Evolutionary conservation across 2,113 vertebrate genomes (phyloP).

Genomic region (Grus americana): DNA sequence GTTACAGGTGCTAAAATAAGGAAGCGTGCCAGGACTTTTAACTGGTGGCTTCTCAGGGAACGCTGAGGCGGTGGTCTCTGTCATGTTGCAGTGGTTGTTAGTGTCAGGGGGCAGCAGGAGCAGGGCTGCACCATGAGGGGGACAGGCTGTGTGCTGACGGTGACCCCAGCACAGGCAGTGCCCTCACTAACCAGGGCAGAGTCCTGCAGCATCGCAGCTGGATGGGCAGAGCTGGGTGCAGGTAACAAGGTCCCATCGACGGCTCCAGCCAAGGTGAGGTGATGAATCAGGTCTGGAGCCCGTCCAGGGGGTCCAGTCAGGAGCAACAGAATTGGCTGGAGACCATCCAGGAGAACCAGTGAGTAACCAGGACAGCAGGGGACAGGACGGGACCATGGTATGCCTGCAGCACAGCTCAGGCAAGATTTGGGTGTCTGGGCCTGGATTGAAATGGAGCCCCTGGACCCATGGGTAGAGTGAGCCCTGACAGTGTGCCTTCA

Average conservation of each 20-base stretch:
- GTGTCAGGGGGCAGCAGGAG: background rate
- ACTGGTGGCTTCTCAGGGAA: background rate
- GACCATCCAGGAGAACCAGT: background rate
- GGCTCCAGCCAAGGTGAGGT: background rate
- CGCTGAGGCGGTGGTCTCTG: background rate
- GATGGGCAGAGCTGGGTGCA: background rate
- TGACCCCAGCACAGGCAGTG: background rate
- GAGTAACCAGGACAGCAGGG: background rate
- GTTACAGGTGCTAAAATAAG: background rate
- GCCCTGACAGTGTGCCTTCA: background rate
- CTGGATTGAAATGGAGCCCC: background rate
- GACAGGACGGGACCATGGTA: fast-evolving
- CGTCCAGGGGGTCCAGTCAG: background rate
- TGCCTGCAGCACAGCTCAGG: background rate
- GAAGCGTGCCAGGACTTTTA: background rate
- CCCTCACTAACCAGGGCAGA: background rate
- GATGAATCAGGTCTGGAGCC: background rate
- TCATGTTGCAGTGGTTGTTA: background rate
- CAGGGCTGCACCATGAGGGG: fast-evolving
- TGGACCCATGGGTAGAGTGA: background rate
- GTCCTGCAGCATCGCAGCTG: background rate
- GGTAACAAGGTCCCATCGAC: background rate
- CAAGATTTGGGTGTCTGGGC: background rate
- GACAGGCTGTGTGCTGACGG: fast-evolving
- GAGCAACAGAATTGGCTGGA: background rate